Base-by-base conservation (phyloP, 2,888 invertebrate species). In the Ennomos fuscantarius region DNA sequence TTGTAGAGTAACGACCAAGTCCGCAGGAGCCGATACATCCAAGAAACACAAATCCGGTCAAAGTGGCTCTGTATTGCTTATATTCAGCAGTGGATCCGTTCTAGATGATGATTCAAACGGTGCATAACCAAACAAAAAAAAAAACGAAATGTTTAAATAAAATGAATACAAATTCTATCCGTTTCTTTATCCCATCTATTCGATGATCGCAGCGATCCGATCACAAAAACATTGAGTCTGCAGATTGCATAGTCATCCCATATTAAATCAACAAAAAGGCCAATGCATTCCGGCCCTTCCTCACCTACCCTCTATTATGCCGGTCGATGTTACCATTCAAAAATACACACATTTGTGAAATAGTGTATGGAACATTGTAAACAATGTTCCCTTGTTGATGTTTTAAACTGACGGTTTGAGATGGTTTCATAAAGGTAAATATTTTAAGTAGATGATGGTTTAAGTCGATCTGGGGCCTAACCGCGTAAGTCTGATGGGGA, bases 241-340 rank as follows among this genome's bases (percentile, higher is more conserved):
- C 42, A 37, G 35, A 48, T 41, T 35, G 42, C 34, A 33, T 47
- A 54, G 44, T 52, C 44, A 33, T n/a, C 43, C 48, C 31, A 37
- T 24, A 44, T 55, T 43, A 48, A 55, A 55, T 39, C 48, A 55
- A 55, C 55, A 49, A 49, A 55, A 47, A 47, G 41, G 46, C 46
- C 41, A 35, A 42, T 47, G 53, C 46, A 53, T 53, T 45, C 45
- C 24, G 24, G 24, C 24, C 24, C 24, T 24, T 6, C 9, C 15
- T 9, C 12, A 24, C 12, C 1, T 13, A 9, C 10, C 41, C 12
- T 35, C 34, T 41, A 53, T 42, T 10, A 47, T 37, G 8, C 9
- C 40, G 51, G 37, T 42, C 54, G 33, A 44, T 55, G 49, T 39
- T 55, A 44, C 54, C 37, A 48, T 48, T 54, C 40, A 41, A 46